Conservation (phyloP, 2,888 invertebrate genomes). For the Agelastica alni region DNA sequence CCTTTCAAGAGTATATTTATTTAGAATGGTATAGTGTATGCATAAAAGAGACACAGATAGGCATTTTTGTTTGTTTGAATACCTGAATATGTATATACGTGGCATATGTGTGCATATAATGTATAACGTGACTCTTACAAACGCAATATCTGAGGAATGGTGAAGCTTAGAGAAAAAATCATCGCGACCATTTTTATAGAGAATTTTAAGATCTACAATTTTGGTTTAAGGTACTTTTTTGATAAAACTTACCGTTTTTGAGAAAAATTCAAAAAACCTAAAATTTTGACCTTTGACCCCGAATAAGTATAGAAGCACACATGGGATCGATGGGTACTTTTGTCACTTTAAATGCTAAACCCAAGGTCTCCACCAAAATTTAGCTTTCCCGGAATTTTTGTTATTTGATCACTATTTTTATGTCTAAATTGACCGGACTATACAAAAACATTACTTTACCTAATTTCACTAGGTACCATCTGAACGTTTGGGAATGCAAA, state of each 20-base stretch:
- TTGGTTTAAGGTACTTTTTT: background rate
- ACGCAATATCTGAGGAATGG: background rate
- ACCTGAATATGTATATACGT: background rate
- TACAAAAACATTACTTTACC: too few relatives aligned
- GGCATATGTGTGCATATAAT: constrained; percentile 5
- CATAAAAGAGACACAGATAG: constrained; percentile 6
- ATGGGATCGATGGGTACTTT: constrained; percentile 1
- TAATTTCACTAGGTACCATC: constrained; percentile 63
- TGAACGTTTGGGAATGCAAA: constrained; percentile 88
- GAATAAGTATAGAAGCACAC: background rate
- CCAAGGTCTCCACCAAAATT: background rate
- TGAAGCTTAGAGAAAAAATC: background rate
- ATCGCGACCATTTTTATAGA: background rate
- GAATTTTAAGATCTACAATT: background rate
- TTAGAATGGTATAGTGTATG: constrained; percentile 2
- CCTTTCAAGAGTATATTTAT: background rate
- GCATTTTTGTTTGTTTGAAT: constrained; percentile 3
- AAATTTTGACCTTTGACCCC: background rate
- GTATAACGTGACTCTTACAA: background rate
- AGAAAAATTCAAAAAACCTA: background rate
- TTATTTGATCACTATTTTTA: background rate
- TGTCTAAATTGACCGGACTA: background rate
- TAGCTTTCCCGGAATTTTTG: background rate
- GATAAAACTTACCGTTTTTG: constrained; percentile 1
- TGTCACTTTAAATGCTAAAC: background rate